A percentile compares a stretch with the other conserved stretches of the same genome.
phyloP scores from a whole-genome alignment of 2,888 invertebrate species.

The Teinopalpus imperialis region DNA sequence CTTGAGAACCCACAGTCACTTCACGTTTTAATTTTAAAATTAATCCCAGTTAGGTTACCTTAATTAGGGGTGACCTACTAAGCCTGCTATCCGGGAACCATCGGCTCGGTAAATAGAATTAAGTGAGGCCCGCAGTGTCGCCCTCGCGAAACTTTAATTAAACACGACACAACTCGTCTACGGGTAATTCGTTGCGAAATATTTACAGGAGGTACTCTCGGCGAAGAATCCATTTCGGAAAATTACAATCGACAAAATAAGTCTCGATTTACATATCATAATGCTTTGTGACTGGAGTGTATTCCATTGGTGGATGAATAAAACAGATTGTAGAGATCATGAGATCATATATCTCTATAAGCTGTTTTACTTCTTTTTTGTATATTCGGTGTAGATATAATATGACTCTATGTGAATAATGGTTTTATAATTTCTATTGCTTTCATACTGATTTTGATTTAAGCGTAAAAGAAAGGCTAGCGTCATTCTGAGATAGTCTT shows the following conservation, averaged over 20 bases:
- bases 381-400: too few species aligned
- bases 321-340: too few species aligned
- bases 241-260: conserved; percentile 6
- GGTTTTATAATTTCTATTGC: too few species aligned
- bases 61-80: conserved; percentile 23
- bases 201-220: conserved; percentile 19
- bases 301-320: too few species aligned
- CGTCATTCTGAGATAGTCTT: too few species aligned
- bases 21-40: conserved; percentile 16
- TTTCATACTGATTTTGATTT: too few species aligned
- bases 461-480: too few species aligned
- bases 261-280: conserved; percentile 6
- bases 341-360: too few species aligned
- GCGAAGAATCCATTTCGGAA: conserved; percentile 8
- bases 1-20: conserved; percentile 2
- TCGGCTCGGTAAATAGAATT: conserved; percentile 21
- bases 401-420: too few species aligned
- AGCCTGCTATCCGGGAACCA: conserved; percentile 14
- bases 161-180: conserved; percentile 18
- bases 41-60: conserved; percentile 11
- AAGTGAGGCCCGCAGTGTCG: conserved; percentile 19
- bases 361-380: too few species aligned
- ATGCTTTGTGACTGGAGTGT: not conserved
- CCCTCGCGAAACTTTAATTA: conserved; percentile 22
- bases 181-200: conserved; percentile 17